These are phyloP conservation scores for Branchinecta lindahli DNA, from an alignment of 1,140 invertebrate genomes.

Conservation along the genomic window DNA sequence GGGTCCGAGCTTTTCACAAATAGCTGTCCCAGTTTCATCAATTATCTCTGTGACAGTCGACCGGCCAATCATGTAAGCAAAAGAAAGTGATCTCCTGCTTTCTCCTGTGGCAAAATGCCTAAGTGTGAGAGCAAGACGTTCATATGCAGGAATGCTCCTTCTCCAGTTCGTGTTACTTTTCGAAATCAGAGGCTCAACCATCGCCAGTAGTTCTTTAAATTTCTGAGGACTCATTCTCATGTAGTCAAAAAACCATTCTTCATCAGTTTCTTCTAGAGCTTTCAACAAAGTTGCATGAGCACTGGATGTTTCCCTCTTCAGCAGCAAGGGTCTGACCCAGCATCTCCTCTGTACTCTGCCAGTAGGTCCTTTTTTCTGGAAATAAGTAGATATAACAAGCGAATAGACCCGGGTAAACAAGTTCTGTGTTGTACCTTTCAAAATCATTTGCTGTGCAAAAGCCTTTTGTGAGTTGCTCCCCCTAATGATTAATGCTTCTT, in stretches of 20 bases:
- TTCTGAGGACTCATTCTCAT: background rate
- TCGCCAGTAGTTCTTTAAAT: background rate
- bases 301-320: background rate
- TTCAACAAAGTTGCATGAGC: background rate
- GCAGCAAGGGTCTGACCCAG: slow-evolving; percentile 25
- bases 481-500: too few relatives aligned
- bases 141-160: background rate
- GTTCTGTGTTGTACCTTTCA: too few relatives aligned
- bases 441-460: too few relatives aligned
- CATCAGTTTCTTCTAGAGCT: background rate
- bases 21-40: background rate
- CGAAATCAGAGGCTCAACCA: background rate
- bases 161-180: background rate
- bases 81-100: background rate
- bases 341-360: slow-evolving; percentile 10
- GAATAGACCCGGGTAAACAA: too few relatives aligned
- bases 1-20: background rate
- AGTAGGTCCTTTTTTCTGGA: too few relatives aligned
- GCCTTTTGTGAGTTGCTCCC: too few relatives aligned
- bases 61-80: background rate
- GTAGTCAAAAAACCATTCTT: background rate
- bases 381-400: too few relatives aligned
- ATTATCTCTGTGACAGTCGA: background rate
- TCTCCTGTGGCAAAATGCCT: background rate
- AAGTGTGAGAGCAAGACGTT: background rate